A percentile compares a stretch with the other conserved stretches of the same genome.
Conservation (phyloP, 2,888 invertebrate genomes). For the Therioaphis trifolii region DNA sequence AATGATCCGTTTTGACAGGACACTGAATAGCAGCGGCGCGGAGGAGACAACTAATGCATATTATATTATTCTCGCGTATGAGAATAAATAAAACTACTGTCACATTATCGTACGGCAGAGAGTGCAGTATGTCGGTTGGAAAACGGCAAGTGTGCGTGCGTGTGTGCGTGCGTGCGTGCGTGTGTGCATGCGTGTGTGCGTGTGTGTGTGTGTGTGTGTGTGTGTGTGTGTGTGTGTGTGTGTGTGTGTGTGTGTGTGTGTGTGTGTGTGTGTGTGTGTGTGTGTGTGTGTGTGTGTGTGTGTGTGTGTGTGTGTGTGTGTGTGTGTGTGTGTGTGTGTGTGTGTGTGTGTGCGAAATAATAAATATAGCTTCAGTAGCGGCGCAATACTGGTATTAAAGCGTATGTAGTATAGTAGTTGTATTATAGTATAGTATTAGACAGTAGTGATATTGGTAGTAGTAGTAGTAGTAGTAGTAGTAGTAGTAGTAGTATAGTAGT, state of each 20-base stretch:
- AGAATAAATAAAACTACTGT: slow-evolving; percentile 50
- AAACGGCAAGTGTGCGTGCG: not conserved
- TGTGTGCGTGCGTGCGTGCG: not conserved
- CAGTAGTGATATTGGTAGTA: not conserved
- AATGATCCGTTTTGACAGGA: slow-evolving; percentile 33
- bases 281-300: too few species aligned
- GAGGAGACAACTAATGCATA: slow-evolving; percentile 35
- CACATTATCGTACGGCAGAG: not conserved
- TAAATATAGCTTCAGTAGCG: not conserved
- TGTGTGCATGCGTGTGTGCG: too few species aligned
- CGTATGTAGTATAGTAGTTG: too few species aligned
- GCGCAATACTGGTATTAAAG: too few species aligned
- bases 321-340: not conserved
- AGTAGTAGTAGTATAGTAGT: not conserved
- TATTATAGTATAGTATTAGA: too few species aligned
- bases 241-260: too few species aligned
- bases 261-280: too few species aligned
- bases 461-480: not conserved
- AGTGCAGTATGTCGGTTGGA: slow-evolving; percentile 25
- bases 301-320: not conserved
- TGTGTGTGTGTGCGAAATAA: not conserved
- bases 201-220: too few species aligned
- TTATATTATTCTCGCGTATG: slow-evolving; percentile 25
- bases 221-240: too few species aligned
- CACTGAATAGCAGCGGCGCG: not conserved